Evolutionary conservation across 2,797 vertebrate species (phyloP), one percentile per base, ranked within the genome.

Genomic region (Micromesistius poutassou): DNA sequence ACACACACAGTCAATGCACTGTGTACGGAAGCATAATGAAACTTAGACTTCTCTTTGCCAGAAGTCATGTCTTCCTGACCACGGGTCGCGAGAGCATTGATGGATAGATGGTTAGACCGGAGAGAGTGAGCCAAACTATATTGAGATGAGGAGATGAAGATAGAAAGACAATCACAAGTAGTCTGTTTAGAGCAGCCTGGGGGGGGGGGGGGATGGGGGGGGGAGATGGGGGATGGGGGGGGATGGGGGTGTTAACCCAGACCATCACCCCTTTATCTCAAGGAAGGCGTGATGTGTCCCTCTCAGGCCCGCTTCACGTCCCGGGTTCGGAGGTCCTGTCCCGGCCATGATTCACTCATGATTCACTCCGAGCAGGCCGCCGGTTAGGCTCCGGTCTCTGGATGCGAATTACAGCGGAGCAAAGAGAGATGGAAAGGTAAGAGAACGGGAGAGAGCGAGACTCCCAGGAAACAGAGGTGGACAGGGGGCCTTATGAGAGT

Each of bases 81-180:
- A n/a, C n/a, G n/a, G n/a, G n/a, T n/a, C n/a, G n/a, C n/a, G 33
- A 33, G 90, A 91, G 84, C 89, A 90, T 90, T 91, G 77, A 84
- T 84, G 87, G 35, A 72, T 12, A 70, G 81, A 84, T 80, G 42
- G 82, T 81, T 80, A 80, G 82, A 78, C 30, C 38, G 81, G 74
- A 79, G 76, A 80, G 19, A 74, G 79, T 70, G 19, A 33, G 33
- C 33, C 33, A 5, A 3, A 33, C 4, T 33, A 33, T 33, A 33
- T 4, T 33, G 33, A 75, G 16, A 74, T 62, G 74, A 74, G 25
- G 36, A 73, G 36, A 7, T 1, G 22, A 8, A 74, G 40, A 74
- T n/a, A 77, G 74, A 74, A 74, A 71, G 76, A 74, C 28, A 74
- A 76, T 70, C 66, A 70, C 66, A 70, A 33, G 22, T 70, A 46